These are phyloP conservation scores for Hemitrygon akajei DNA, from an alignment of 2,797 vertebrate species.

Conservation along the genomic window DNA sequence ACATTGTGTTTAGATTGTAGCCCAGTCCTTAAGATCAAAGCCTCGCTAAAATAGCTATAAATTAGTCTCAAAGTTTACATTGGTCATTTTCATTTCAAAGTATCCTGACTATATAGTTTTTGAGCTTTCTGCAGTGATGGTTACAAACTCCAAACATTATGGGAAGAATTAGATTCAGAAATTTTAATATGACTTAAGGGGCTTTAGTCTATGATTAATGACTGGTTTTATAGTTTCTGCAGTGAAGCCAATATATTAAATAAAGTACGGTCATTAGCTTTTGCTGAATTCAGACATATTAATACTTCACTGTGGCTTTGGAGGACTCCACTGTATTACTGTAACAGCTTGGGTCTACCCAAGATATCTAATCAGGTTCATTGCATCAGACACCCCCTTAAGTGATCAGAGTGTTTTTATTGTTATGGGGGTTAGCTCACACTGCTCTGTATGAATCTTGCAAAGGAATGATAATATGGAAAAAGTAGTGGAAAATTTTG, in stretches of 20 bases:
- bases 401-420: not conserved
- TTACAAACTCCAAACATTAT: not conserved
- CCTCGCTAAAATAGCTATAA: not conserved
- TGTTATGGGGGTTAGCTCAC: not conserved
- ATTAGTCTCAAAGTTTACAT: constrained; percentile 23
- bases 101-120: not conserved
- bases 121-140: not conserved
- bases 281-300: constrained; percentile 15
- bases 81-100: not conserved
- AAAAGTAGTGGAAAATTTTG: too few relatives aligned
- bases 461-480: not conserved
- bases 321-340: not conserved
- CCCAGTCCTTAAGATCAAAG: not conserved
- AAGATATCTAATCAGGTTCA: not conserved
- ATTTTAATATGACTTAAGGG: not conserved
- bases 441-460: not conserved
- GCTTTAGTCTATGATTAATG: constrained; percentile 27
- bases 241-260: constrained; percentile 20
- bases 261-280: constrained; percentile 24
- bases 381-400: not conserved
- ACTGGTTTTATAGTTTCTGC: constrained; percentile 27
- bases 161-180: constrained; percentile 19
- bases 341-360: not conserved
- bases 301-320: constrained; percentile 12
- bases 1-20: constrained; percentile 16